Conservation (phyloP, 2,113 vertebrate genomes). For the Salvator merianae region DNA sequence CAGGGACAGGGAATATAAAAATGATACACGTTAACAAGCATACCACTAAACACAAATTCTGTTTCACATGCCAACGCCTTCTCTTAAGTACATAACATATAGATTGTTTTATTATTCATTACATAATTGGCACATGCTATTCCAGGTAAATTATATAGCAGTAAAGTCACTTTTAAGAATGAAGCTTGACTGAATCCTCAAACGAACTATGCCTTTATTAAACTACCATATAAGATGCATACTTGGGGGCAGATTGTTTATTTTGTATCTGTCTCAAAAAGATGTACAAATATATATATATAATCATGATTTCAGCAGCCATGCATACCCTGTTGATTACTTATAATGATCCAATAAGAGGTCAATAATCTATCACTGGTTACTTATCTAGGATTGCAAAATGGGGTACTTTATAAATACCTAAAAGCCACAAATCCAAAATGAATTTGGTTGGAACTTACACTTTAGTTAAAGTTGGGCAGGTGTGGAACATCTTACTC, state of each 20-base stretch:
- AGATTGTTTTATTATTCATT: slow-evolving; percentile 39
- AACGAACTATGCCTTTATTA: neutral
- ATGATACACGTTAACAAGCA: slow-evolving; percentile 48
- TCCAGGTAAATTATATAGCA: slow-evolving; percentile 24
- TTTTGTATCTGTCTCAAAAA: neutral
- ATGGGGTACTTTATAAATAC: neutral
- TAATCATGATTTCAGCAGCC: neutral
- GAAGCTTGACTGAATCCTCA: neutral
- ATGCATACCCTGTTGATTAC: neutral
- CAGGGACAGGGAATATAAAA: slow-evolving; percentile 53
- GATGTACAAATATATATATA: no score
- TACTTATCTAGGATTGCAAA: neutral
- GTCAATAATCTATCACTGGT: neutral
- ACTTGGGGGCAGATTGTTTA: neutral
- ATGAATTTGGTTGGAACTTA: neutral
- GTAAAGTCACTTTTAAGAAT: neutral
- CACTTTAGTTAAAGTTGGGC: neutral
- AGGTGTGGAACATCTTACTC: neutral
- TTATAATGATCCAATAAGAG: neutral
- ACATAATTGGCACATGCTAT: slow-evolving; percentile 33
- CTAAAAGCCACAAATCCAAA: neutral
- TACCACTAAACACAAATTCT: slow-evolving; percentile 56
- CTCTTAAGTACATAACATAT: slow-evolving; percentile 34
- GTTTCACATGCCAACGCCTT: slow-evolving; percentile 52
- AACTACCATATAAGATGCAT: neutral